phyloP scores from a whole-genome alignment of 2,797 vertebrate species.

The Typhlichthys subterraneus region DNA sequence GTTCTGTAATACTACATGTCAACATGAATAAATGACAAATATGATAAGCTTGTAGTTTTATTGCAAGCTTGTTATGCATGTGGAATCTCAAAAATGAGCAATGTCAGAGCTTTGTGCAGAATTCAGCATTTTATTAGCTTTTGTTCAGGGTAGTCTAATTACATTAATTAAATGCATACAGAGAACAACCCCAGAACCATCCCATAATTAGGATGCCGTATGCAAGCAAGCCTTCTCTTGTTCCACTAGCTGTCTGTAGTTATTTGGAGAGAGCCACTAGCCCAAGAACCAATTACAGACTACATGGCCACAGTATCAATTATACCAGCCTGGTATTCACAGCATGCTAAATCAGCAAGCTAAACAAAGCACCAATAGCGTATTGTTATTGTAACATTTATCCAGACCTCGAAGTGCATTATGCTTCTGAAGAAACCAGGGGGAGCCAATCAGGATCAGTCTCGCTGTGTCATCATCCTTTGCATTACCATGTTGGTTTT shows the following conservation, averaged over 20 bases:
- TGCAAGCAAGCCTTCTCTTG: constrained; percentile 57
- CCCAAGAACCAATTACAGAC: constrained; percentile 43
- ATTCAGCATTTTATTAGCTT: no score
- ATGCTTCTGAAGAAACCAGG: constrained; percentile 17
- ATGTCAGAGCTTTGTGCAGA: no score
- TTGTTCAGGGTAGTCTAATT: constrained; percentile 8
- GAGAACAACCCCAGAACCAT: constrained; percentile 33
- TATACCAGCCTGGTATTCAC: constrained; percentile 42
- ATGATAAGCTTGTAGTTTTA: no score
- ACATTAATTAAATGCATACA: constrained; percentile 1
- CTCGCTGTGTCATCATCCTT: constrained; percentile 39
- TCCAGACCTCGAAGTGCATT: constrained; percentile 15
- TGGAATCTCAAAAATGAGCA: no score
- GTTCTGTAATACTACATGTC: no score
- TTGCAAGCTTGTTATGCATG: no score
- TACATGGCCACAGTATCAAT: constrained; percentile 43
- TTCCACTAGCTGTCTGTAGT: constrained; percentile 55
- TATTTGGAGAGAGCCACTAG: constrained; percentile 50
- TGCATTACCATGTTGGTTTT: constrained; percentile 64
- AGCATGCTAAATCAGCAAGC: constrained; percentile 29
- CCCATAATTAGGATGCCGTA: constrained; percentile 54
- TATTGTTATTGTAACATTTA: constrained; percentile 16
- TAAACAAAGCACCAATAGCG: constrained; percentile 16
- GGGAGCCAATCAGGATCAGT: constrained; percentile 24
- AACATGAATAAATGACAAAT: no score